These are phyloP conservation scores for Phalloptychus januarius DNA, from an alignment of 2,797 vertebrate genomes.

Conservation along the genomic window DNA sequence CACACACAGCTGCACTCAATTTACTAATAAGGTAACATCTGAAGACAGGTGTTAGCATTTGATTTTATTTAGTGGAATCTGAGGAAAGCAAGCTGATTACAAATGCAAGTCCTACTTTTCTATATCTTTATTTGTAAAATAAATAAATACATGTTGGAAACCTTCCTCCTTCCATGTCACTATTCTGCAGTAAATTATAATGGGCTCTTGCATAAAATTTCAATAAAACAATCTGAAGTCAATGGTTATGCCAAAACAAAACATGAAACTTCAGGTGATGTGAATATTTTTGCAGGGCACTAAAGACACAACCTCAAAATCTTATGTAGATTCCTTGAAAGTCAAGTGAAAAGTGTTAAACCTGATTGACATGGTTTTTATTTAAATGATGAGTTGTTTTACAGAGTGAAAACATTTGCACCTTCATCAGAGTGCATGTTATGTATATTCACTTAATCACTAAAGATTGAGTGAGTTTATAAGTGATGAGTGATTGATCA, in stretches of 20 bases:
- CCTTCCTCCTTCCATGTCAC: background rate
- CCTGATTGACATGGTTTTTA: background rate
- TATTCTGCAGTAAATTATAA: background rate
- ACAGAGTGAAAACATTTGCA: background rate
- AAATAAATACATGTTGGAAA: background rate
- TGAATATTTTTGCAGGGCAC: background rate
- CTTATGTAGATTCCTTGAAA: too few relatives aligned
- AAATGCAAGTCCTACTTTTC: background rate
- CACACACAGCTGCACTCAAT: background rate
- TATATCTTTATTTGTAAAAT: background rate
- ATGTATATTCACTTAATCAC: background rate
- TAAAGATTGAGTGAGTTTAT: background rate
- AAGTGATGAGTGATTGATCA: background rate
- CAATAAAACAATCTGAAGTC: background rate
- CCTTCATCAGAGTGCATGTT: background rate
- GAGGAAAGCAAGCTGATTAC: background rate
- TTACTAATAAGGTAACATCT: background rate
- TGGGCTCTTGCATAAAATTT: background rate
- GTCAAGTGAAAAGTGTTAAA: background rate
- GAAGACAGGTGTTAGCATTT: background rate
- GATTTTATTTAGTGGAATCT: background rate
- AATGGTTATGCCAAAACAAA: background rate
- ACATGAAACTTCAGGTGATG: background rate
- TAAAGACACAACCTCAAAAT: background rate
- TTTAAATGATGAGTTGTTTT: background rate